Percentiles rank a stretch among this genome's conserved stretches.
Conservation (phyloP, 2,113 vertebrate species). For the Sebastes fasciatus region DNA sequence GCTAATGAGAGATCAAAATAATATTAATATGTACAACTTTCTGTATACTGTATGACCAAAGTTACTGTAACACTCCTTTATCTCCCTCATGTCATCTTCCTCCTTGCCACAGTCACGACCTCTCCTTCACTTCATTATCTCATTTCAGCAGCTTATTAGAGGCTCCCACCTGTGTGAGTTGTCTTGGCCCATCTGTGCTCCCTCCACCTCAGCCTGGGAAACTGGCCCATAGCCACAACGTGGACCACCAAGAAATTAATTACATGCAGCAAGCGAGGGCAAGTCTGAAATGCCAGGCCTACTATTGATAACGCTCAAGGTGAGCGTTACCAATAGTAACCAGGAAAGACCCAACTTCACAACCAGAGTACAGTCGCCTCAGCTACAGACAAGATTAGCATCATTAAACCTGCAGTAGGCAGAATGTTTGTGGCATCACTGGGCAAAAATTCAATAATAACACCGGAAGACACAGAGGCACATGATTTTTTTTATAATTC, state of each 20-base stretch:
- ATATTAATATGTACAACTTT: not conserved
- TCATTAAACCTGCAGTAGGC: not conserved
- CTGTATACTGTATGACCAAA: not conserved
- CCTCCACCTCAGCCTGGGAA: slow-evolving; percentile 36
- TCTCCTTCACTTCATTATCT: slow-evolving; percentile 43
- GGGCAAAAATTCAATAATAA: too few species aligned
- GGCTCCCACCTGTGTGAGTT: slow-evolving; percentile 63
- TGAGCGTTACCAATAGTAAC: not conserved
- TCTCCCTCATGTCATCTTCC: not conserved
- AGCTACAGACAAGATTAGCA: not conserved
- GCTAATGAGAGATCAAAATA: not conserved
- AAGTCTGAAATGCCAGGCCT: not conserved
- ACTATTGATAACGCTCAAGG: not conserved
- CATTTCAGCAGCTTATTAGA: slow-evolving; percentile 64
- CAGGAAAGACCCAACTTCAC: not conserved
- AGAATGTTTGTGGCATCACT: too few species aligned
- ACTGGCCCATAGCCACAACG: slow-evolving; percentile 56
- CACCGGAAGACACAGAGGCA: too few species aligned
- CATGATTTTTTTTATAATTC: too few species aligned
- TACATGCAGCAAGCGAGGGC: slow-evolving; percentile 18
- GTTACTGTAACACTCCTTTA: not conserved
- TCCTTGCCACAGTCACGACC: slow-evolving; percentile 44
- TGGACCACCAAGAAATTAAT: slow-evolving; percentile 60
- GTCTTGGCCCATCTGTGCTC: slow-evolving; percentile 60
- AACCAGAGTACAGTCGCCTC: not conserved